Evolutionary conservation across 2,113 vertebrate genomes (phyloP), one percentile per base, ranked within the genome.

Genomic region (Oreotrochilus melanogaster): DNA sequence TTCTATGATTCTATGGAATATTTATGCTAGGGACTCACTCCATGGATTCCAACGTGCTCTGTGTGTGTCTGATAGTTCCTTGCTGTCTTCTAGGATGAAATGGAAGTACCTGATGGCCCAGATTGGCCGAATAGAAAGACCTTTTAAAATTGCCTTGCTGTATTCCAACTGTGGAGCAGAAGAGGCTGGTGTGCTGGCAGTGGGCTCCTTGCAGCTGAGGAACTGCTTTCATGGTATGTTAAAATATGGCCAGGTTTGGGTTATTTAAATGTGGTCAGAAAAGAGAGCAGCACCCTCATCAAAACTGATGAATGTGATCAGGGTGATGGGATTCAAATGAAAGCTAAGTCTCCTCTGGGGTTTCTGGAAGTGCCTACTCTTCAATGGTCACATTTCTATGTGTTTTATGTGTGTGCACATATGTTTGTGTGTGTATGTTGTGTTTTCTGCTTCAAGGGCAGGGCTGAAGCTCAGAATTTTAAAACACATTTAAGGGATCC

Each of bases 111-210:
- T 99, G 67, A 92, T 97, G 62, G 93, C 97, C 57, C 87, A 89
- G 33, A 98, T 99, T 95, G 98, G 98, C 66, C 94, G n/a, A 88
- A 64, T 98, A 89, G 97, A 98, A 31, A 98, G 97, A 86, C 97
- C 98, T 53, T 99, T 99, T 96, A 98, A 97, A 92, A 97, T 99
- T 95, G 98, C 93, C n/a, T 91, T 99, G 76, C 88, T 98, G n/a
- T 99, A 99, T 96, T 97, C 98, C 39, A 96, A 85, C 86, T 99
- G 98, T 92, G 92, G 89, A 85, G 72, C 79, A 61, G 90, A 96
- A 30, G 94, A 95, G 14, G 65, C 8, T 50, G 97, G 69, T 72
- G 57, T 95, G 7, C 65, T 99, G 93, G 98, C 98, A 57, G 92
- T 99, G 78, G 98, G 99, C 94, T 98, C 98, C 31, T 96, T 99